Evolutionary conservation across 2,797 vertebrate genomes (phyloP).

Genomic region (Dromococcyx pavoninus): DNA sequence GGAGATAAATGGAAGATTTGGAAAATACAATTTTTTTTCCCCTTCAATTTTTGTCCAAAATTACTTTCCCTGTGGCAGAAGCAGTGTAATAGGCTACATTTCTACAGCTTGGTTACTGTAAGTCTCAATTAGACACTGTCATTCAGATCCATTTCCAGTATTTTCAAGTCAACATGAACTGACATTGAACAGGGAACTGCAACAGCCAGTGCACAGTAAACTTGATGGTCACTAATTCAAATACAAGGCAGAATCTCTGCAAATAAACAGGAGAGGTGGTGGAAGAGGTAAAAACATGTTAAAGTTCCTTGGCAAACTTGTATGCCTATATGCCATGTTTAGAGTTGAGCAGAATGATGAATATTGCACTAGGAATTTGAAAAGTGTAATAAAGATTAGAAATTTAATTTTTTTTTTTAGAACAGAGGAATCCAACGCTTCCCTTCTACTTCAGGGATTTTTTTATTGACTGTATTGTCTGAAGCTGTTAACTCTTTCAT

Average conservation of each 20-base stretch:
- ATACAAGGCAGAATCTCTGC: neutral
- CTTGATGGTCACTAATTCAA: neutral
- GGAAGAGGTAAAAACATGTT: neutral
- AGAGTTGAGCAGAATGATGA: neutral
- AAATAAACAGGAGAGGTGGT: neutral
- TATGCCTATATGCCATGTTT: neutral
- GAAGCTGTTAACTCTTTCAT: neutral
- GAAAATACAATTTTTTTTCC: accelerated
- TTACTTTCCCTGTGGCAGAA: neutral
- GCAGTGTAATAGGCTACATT: neutral
- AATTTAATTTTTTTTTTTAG: neutral
- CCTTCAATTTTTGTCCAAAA: neutral
- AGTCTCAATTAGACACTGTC: neutral
- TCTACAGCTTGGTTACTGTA: neutral
- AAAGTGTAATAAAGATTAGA: neutral
- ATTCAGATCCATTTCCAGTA: neutral
- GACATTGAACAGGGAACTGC: neutral
- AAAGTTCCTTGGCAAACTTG: neutral
- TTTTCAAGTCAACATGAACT: neutral
- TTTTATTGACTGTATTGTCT: neutral
- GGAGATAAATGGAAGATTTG: neutral
- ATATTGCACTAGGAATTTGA: neutral
- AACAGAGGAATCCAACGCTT: neutral
- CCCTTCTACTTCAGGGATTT: neutral
- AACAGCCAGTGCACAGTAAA: neutral